Evolutionary conservation across 2,888 invertebrate species (phyloP).

Genomic region (Drosophila aldrichi): DNA sequence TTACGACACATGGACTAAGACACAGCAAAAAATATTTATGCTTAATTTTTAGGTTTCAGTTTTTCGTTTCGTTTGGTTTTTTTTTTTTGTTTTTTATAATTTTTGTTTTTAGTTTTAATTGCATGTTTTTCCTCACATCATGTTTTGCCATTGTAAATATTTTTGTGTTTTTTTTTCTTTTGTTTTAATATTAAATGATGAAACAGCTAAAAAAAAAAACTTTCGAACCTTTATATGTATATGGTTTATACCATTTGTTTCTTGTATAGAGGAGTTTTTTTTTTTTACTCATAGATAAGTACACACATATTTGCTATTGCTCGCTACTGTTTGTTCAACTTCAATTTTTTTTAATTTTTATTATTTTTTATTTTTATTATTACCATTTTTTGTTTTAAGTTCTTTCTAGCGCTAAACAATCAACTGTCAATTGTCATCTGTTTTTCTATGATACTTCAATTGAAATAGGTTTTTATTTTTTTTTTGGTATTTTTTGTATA

Average conservation of each 20-base stretch:
- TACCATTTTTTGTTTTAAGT: neutral
- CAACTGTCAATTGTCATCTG: constrained; percentile 47
- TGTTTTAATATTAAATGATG: constrained; percentile 67
- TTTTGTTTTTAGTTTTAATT: constrained; percentile 40
- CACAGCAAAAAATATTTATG: constrained; percentile 84
- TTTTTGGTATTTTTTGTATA: no score
- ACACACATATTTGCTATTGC: constrained; percentile 44
- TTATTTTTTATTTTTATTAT: neutral
- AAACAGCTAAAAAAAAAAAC: constrained; percentile 67
- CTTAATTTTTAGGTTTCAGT: constrained; percentile 72
- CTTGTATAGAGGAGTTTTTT: constrained; percentile 44
- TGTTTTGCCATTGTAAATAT: constrained; percentile 73
- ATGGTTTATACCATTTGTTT: constrained; percentile 23
- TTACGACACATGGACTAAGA: constrained; percentile 86
- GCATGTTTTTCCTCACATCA: constrained; percentile 49
- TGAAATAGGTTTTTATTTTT: constrained; percentile 19
- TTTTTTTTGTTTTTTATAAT: constrained; percentile 23
- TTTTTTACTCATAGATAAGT: constrained; percentile 24
- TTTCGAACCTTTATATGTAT: constrained; percentile 31
- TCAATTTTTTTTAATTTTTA: constrained; percentile 16
- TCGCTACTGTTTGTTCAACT: constrained; percentile 38
- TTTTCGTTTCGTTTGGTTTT: constrained; percentile 29
- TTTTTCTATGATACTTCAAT: constrained; percentile 42
- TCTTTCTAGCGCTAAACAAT: constrained; percentile 37
- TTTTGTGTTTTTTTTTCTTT: constrained; percentile 20